A percentile compares a stretch with the other conserved stretches of the same genome.
phyloP scores from a whole-genome alignment of 1,140 invertebrate genomes.

The Drusus annulatus region DNA sequence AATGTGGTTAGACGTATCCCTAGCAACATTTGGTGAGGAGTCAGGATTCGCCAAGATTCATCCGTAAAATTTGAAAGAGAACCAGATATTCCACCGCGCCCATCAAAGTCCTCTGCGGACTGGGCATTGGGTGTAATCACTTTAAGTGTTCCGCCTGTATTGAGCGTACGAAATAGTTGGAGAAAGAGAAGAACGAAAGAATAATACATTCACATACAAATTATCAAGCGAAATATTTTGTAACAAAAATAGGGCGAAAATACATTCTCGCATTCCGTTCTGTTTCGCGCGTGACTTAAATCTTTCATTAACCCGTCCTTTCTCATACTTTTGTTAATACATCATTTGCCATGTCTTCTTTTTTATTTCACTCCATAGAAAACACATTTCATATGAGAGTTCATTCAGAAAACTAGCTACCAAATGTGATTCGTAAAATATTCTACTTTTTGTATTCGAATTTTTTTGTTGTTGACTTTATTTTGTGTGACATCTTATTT shows the following conservation, averaged over 20 bases:
- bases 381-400: too few relatives aligned
- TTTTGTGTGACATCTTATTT: too few relatives aligned
- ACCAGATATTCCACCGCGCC: background rate
- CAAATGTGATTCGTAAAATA: too few relatives aligned
- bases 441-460: too few relatives aligned
- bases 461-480: too few relatives aligned
- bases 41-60: constrained; percentile 23
- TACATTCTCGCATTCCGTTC: constrained; percentile 22
- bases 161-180: background rate
- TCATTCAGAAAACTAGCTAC: too few relatives aligned
- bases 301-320: constrained; percentile 6
- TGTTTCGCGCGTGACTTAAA: constrained; percentile 17
- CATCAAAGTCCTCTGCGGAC: constrained; percentile 6
- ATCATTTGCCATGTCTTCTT: constrained; percentile 1
- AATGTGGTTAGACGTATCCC: constrained; percentile 5
- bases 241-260: constrained; percentile 23
- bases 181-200: background rate
- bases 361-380: too few relatives aligned
- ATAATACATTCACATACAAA: constrained; percentile 22
- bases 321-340: background rate
- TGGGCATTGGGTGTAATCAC: constrained; percentile 22
- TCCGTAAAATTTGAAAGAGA: constrained; percentile 25
- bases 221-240: constrained; percentile 28
- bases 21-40: constrained; percentile 23
- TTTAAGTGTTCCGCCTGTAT: constrained; percentile 23